These are phyloP conservation scores for Anodontia alba DNA, from an alignment of 2,888 invertebrate species.

Conservation along the genomic window DNA sequence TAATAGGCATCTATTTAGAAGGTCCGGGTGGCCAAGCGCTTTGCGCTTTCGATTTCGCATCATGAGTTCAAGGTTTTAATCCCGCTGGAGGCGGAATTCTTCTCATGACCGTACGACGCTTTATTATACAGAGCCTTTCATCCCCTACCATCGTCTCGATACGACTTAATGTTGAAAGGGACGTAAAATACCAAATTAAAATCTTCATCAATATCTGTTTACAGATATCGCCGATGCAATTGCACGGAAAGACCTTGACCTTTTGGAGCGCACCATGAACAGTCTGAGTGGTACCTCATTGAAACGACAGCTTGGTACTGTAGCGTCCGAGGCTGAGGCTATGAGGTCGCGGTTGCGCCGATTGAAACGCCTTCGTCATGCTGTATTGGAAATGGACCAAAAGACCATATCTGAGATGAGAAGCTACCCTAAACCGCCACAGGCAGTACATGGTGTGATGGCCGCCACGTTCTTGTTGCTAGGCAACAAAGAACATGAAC, in stretches of 20 bases:
- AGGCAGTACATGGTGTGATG: conserved; percentile 70
- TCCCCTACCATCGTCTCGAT: too few relatives aligned
- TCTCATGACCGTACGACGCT: too few relatives aligned
- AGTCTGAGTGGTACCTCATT: conserved; percentile 60
- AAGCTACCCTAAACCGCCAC: conserved; percentile 70
- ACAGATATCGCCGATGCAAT: conserved; percentile 73
- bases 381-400: conserved; percentile 67
- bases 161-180: too few relatives aligned
- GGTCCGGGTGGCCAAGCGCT: too few relatives aligned
- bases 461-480: conserved; percentile 69
- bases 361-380: conserved; percentile 63
- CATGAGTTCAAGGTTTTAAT: too few relatives aligned
- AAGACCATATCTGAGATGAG: conserved; percentile 71
- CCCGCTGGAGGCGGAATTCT: too few relatives aligned
- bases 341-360: conserved; percentile 60
- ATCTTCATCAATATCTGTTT: neutral
- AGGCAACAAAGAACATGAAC: conserved; percentile 62
- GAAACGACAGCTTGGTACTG: conserved; percentile 43
- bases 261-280: conserved; percentile 72
- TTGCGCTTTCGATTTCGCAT: too few relatives aligned
- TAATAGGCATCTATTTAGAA: too few relatives aligned
- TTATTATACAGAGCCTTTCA: too few relatives aligned
- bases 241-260: conserved; percentile 65
- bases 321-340: conserved; percentile 55
- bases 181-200: too few relatives aligned